Conservation (phyloP, 2,888 invertebrate species). For the Lasioglossum leucozonium region DNA sequence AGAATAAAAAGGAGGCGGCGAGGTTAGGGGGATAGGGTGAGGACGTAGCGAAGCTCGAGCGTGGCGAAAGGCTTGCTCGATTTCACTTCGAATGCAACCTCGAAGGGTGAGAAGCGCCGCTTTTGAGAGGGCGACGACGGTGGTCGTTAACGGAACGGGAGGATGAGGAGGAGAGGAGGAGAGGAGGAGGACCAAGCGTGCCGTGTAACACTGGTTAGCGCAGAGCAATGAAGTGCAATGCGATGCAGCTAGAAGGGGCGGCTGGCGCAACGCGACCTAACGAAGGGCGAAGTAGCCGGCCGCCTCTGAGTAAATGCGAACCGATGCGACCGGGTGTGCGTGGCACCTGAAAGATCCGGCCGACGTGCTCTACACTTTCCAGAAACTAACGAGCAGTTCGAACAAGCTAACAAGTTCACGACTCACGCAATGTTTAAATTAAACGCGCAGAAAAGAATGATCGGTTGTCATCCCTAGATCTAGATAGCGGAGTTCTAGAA, state of each 20-base stretch:
- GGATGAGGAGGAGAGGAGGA: background rate
- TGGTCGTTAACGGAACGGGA: constrained; percentile 30
- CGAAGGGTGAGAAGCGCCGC: constrained; percentile 16
- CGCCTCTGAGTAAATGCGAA: constrained; percentile 15
- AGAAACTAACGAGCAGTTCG: constrained; percentile 8
- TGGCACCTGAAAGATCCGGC: constrained; percentile 10
- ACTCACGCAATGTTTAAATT: background rate
- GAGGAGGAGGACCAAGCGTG: constrained; percentile 4
- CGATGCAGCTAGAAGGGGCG: constrained; percentile 18
- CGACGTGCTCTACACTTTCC: background rate
- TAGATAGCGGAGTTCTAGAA: background rate
- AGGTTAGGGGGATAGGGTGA: background rate
- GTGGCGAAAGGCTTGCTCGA: background rate
- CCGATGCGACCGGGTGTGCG: constrained; percentile 23
- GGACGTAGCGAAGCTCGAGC: background rate
- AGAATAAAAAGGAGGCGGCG: background rate
- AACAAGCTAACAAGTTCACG: background rate
- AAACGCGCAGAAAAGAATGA: too few species aligned
- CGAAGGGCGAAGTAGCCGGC: constrained; percentile 15
- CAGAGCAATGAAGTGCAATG: constrained; percentile 51
- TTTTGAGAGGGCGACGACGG: background rate
- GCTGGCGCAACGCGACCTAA: background rate
- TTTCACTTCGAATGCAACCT: constrained; percentile 13
- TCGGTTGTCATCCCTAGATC: background rate
- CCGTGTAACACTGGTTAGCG: constrained; percentile 32